Evolutionary conservation across 2,113 vertebrate species (phyloP), one percentile per base, ranked within the genome.

Genomic region (Malurus alboscapulatus): DNA sequence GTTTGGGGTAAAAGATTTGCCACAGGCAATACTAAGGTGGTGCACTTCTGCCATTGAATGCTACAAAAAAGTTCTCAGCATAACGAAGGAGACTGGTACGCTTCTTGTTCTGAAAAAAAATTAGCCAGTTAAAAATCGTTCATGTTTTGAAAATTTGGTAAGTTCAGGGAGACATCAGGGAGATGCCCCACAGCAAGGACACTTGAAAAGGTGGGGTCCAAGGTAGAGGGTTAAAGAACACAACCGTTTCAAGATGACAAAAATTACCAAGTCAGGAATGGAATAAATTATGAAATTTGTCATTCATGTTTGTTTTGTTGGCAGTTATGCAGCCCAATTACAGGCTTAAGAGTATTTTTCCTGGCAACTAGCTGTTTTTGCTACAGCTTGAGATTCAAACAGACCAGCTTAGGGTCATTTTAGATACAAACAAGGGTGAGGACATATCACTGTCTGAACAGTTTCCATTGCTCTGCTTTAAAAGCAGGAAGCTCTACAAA

Each of bases 361-460:
- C 88, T 93, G 72, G 78, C 74, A 94, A 69, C n/a, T 9, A 87
- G n/a, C 26, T 91, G 29, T 14, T 90, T 91, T 76, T 76, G 71
- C 82, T 72, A 22, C 29, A 85, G 59, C 50, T 74, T 63, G 47
- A 92, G 50, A 75, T 63, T 75, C 53, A 84, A 89, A 74, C 32
- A 79, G 81, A n/a, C 20, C 36, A 84, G 40, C 48, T 63, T 36
- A 42, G 12, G 44, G 75, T 85, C 57, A 75, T 42, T 58, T 72
- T 50, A 73, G 47, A 63, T 73, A 69, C 20, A 80, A 86, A 90
- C 3, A 2, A 77, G 40, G 21, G 62, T 42, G 27, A 87, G 72
- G 62, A 87, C 3, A 1, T 26, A 88, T 50, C 36, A 62, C 47
- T 10, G 10, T 36, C 18, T 69, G 21, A 91, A 81, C 14, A 59